These are phyloP conservation scores for Pipistrellus pygmaeus DNA, from an alignment of 2,797 vertebrate species.

Conservation along the genomic window DNA sequence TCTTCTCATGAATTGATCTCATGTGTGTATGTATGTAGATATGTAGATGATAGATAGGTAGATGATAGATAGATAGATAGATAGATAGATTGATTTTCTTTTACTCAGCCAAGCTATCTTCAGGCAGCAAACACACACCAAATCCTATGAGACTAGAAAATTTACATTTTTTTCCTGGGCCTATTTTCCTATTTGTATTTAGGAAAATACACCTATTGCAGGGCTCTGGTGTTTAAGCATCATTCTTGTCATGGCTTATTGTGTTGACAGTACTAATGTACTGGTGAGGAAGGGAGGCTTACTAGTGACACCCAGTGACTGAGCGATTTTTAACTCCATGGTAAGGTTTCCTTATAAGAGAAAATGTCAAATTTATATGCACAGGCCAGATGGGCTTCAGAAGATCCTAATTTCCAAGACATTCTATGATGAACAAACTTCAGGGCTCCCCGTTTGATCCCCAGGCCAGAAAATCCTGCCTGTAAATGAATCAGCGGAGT, in stretches of 20 bases:
- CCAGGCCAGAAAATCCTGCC: constrained; percentile 74
- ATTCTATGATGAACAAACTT: constrained; percentile 51
- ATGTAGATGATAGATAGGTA: too few relatives aligned
- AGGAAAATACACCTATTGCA: neutral
- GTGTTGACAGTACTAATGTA: neutral
- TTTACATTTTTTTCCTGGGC: neutral
- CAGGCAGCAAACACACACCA: neutral
- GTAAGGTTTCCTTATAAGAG: constrained; percentile 33
- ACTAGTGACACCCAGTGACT: neutral
- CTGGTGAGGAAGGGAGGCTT: neutral
- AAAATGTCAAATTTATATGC: constrained; percentile 46
- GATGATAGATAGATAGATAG: too few relatives aligned
- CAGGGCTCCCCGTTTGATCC: constrained; percentile 61
- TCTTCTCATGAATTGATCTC: neutral
- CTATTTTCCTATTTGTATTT: neutral
- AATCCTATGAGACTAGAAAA: neutral
- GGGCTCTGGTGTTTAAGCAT: neutral
- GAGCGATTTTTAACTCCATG: constrained; percentile 22
- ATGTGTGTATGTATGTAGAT: neutral
- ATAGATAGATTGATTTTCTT: neutral
- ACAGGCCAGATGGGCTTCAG: constrained; percentile 57
- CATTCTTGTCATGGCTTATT: neutral
- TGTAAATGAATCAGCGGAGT: constrained; percentile 68
- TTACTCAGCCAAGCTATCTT: neutral
- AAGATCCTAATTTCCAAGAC: constrained; percentile 62